Evolutionary conservation across 2,113 vertebrate genomes (phyloP), one percentile per base, ranked within the genome.

Genomic region (Equus przewalskii): DNA sequence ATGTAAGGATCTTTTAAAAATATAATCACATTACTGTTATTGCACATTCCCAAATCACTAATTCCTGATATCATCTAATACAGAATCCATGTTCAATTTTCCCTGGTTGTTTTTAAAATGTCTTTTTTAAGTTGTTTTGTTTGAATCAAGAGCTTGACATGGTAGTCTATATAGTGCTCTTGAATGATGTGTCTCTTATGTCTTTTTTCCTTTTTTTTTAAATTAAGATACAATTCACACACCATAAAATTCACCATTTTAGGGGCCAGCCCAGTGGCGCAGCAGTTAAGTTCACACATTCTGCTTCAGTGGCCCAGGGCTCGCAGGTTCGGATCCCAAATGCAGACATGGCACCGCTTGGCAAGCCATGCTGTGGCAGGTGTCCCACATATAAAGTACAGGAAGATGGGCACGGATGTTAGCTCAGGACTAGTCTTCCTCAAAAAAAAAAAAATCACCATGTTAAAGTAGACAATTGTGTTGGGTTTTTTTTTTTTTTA

Each of bases 161-260:
- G 14, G 19, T 36, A 24, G 44, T 11, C 22, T 54, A 46, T 28
- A 30, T 15, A 9, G 28, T n/a, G 22, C n/a, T 54, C 22, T 72
- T 65, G 90, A 72, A 1, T 81, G 33, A 36, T 62, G 46, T 49
- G 22, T 75, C 75, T 33, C 69, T 72, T 51, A 13, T 6, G 9
- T 64, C 18, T 64, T 96, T 69, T 78, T 91, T 58, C 3, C 28
- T 75, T 72, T 28, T 70, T 60, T 94, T 58, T 51, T 89, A 3
- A 54, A 72, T 84, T 67, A 82, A 76, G 49, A n/a, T 76, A 91
- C 11, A 81, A 54, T 54, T 81, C 28, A 26, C 18, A 51, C n/a
- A 28, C 28, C 69, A 75, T 96, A 62, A 94, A 76, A 82, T 21
- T 88, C 18, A 86, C n/a, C 33, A 67, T n/a, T 73, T 69, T 65